Conservation (phyloP, 2,888 invertebrate genomes). For the Rhogogaster chlorosoma region DNA sequence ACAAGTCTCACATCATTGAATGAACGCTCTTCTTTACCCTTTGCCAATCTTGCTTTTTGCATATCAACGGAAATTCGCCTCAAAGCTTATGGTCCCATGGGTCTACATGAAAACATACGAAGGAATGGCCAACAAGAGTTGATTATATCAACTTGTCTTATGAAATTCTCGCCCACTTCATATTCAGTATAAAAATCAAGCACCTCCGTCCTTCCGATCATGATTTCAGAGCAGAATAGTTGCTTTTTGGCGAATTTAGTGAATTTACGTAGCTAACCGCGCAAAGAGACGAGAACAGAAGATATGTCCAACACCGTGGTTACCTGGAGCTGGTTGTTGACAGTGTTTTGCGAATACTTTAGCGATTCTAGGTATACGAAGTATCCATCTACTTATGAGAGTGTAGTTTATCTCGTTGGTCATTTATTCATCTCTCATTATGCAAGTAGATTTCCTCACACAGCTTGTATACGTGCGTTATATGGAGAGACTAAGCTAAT, state of each 20-base stretch:
- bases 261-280: neutral
- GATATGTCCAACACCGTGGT: slow-evolving; percentile 20
- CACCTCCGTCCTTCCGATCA: neutral
- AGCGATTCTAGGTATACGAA: neutral
- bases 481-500: neutral
- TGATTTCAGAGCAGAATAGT: neutral
- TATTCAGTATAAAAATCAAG: neutral
- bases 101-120: neutral
- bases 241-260: neutral
- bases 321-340: slow-evolving; percentile 29
- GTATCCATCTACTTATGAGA: neutral
- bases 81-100: neutral
- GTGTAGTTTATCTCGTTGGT: neutral
- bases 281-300: slow-evolving; percentile 4
- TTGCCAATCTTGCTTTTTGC: neutral
- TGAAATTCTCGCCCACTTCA: neutral
- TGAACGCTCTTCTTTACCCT: neutral
- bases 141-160: neutral
- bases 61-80: neutral
- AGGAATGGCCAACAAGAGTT: neutral
- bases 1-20: neutral
- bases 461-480: neutral
- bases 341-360: slow-evolving; percentile 9
- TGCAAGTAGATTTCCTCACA: neutral
- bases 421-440: neutral